Conservation (phyloP, 2,797 vertebrate species). For the Melanogrammus aeglefinus region DNA sequence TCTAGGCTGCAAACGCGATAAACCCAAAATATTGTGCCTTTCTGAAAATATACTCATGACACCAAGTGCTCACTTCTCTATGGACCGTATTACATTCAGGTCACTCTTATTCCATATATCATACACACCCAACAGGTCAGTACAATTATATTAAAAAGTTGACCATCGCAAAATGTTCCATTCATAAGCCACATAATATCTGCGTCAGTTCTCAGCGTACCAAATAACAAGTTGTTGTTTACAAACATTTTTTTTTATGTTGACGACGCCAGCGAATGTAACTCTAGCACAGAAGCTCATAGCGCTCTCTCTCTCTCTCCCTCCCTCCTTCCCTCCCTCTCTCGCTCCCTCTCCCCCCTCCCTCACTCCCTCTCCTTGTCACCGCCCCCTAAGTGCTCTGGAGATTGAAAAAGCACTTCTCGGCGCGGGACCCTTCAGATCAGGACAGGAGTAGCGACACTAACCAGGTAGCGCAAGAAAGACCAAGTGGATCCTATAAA, state of each 20-base stretch:
- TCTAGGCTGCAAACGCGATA: neutral
- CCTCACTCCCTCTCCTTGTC: slow-evolving; percentile 14
- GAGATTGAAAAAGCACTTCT: slow-evolving; percentile 56
- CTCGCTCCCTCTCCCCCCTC: neutral
- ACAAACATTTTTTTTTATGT: slow-evolving; percentile 60
- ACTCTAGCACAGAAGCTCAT: slow-evolving; percentile 28
- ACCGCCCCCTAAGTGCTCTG: slow-evolving; percentile 47
- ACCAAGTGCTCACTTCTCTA: too few species aligned
- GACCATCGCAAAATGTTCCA: slow-evolving; percentile 31
- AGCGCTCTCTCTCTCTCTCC: slow-evolving; percentile 8
- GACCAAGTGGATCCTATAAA: neutral
- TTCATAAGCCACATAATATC: slow-evolving; percentile 30
- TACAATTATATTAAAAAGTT: slow-evolving; percentile 12
- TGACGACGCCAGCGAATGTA: slow-evolving; percentile 44
- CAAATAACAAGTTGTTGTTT: slow-evolving; percentile 57
- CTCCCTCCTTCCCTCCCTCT: neutral
- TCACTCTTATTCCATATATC: neutral
- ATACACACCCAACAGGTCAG: neutral
- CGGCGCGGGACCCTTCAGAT: slow-evolving; percentile 15
- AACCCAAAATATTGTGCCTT: neutral
- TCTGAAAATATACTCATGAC: too few species aligned
- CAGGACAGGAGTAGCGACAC: neutral
- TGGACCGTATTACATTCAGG: neutral
- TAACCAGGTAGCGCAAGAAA: too few species aligned
- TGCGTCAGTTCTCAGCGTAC: slow-evolving; percentile 24